These are phyloP conservation scores for Talpa occidentalis DNA, from an alignment of 2,113 vertebrate genomes.

Conservation along the genomic window DNA sequence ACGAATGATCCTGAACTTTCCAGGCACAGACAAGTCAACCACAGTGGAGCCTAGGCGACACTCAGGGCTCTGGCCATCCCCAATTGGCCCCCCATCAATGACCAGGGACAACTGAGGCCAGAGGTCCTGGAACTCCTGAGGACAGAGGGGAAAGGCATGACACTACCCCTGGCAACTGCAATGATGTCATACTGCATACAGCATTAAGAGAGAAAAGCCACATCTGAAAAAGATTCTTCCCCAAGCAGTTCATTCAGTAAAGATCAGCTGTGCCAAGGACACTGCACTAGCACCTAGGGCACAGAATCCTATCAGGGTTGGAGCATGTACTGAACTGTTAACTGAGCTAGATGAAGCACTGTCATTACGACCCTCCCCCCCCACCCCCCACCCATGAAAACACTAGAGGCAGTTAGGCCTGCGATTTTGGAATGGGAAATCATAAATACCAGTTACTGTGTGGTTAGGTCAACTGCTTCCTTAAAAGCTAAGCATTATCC, in stretches of 20 bases:
- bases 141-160: neutral
- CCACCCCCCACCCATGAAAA: neutral
- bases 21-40: slow-evolving; percentile 91
- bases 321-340: no score
- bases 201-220: neutral
- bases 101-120: slow-evolving; percentile 94
- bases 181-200: neutral
- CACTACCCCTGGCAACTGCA: neutral
- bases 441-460: neutral
- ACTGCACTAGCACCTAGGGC: neutral
- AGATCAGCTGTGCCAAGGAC: neutral
- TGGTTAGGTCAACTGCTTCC: neutral
- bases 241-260: neutral
- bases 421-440: neutral
- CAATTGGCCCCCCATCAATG: slow-evolving; percentile 93
- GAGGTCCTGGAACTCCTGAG: slow-evolving; percentile 95
- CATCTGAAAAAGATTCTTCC: neutral
- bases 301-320: neutral
- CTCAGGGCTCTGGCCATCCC: slow-evolving; percentile 87
- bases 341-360: neutral
- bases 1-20: slow-evolving; percentile 92
- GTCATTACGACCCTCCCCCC: no score
- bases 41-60: slow-evolving; percentile 96
- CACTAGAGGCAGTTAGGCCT: neutral
- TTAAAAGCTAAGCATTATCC: neutral